Conservation (phyloP, 2,888 invertebrate genomes). For the Pantelozetes paolii region DNA sequence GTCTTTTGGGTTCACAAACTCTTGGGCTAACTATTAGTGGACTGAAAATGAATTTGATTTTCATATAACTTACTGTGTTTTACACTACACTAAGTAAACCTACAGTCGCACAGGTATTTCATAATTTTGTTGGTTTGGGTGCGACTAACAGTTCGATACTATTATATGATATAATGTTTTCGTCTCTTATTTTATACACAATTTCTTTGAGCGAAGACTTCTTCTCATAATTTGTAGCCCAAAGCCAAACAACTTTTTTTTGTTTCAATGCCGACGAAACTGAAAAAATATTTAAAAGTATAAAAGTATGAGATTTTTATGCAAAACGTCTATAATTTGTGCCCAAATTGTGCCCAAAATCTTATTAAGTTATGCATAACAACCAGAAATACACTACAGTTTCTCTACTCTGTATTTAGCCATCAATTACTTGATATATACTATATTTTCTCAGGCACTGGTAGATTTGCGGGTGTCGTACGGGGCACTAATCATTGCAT, state of each 20-base stretch:
- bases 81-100: not conserved
- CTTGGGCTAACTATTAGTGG: not conserved
- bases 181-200: not conserved
- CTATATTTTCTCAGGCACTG: conserved; percentile 21
- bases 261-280: not conserved
- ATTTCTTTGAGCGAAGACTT: not conserved
- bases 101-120: not conserved
- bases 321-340: conserved; percentile 18
- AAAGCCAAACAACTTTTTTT: conserved; percentile 7
- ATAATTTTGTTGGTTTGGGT: not conserved
- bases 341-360: no score
- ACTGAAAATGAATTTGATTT: not conserved
- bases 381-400: not conserved
- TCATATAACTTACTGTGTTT: not conserved
- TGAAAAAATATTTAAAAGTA: not conserved
- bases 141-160: conserved; percentile 2
- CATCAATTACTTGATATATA: not conserved
- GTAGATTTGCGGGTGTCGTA: conserved; percentile 2
- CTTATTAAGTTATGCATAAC: conserved; percentile 32
- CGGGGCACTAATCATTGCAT: not conserved
- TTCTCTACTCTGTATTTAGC: conserved; percentile 13
- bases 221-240: not conserved
- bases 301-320: conserved; percentile 24
- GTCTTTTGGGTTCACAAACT: not conserved
- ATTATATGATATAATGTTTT: not conserved